phyloP scores from a whole-genome alignment of 2,888 invertebrate species.

The Ennomos fuscantarius region DNA sequence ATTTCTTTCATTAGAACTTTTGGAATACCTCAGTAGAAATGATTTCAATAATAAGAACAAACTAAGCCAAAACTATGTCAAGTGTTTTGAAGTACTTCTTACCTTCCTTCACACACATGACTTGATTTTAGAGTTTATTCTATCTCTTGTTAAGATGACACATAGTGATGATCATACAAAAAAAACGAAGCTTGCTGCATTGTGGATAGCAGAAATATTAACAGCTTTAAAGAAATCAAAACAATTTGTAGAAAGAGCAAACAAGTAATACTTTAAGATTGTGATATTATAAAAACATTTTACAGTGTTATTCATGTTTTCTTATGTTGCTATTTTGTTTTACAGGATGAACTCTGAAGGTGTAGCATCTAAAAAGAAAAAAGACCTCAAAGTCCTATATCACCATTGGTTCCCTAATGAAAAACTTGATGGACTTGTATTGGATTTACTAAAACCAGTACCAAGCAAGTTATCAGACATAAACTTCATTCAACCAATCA shows the following conservation, averaged over 20 bases:
- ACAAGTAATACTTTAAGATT: conserved; percentile 51
- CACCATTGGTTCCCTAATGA: conserved; percentile 74
- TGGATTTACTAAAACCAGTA: conserved; percentile 65
- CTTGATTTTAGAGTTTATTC: conserved; percentile 74
- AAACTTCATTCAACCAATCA: conserved; percentile 66
- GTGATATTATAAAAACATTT: not conserved
- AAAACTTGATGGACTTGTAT: conserved; percentile 55
- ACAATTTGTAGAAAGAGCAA: conserved; percentile 56
- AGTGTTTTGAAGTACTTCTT: conserved; percentile 84
- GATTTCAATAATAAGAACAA: conserved; percentile 50
- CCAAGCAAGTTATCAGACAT: conserved; percentile 66
- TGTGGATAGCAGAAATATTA: conserved; percentile 82
- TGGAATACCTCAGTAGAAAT: conserved; percentile 54
- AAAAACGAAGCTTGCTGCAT: conserved; percentile 72
- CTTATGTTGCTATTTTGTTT: conserved; percentile 28
- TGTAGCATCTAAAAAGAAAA: conserved; percentile 52
- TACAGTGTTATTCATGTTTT: not conserved
- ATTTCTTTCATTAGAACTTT: conserved; percentile 67
- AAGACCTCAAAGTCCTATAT: conserved; percentile 63
- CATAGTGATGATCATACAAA: conserved; percentile 54
- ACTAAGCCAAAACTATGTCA: conserved; percentile 60
- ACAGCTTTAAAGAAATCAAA: conserved; percentile 70
- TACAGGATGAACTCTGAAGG: conserved; percentile 53
- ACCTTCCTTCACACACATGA: conserved; percentile 80
- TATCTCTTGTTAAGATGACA: conserved; percentile 72